Evolutionary conservation across 2,888 invertebrate species (phyloP).

Genomic region (Dysmachus trigonus): DNA sequence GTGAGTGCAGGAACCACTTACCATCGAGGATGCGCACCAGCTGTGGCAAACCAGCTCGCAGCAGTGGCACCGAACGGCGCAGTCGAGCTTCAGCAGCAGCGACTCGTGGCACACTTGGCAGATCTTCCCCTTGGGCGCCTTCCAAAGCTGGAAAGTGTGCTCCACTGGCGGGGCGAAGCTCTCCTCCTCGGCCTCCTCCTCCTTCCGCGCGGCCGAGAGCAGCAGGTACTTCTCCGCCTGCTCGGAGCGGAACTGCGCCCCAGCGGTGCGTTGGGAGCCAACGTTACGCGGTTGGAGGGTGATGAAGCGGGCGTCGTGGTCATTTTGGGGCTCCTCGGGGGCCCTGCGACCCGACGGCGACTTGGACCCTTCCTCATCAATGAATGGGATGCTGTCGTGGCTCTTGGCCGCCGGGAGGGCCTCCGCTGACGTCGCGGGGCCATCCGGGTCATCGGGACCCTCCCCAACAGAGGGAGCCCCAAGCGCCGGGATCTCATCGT

Average conservation of each 20-base stretch:
- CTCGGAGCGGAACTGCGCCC: constrained; percentile 23
- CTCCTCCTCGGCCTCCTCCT: not conserved
- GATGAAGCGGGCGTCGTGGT: constrained; percentile 48
- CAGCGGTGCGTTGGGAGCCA: constrained; percentile 35
- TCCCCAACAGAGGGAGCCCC: not conserved
- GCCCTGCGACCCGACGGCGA: not conserved
- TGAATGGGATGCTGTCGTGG: constrained; percentile 51
- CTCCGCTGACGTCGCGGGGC: constrained; percentile 29
- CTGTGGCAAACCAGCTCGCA: constrained; percentile 52
- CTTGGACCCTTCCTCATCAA: constrained; percentile 50
- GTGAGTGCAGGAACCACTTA: constrained; percentile 49
- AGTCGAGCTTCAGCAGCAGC: constrained; percentile 44
- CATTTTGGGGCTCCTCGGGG: constrained; percentile 30
- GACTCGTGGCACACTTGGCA: constrained; percentile 53
- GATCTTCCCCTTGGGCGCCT: constrained; percentile 50
- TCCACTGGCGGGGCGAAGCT: constrained; percentile 32
- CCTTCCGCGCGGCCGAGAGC: not conserved
- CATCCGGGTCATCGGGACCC: not conserved
- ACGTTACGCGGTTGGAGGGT: constrained; percentile 51
- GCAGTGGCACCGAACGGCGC: constrained; percentile 50
- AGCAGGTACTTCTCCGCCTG: constrained; percentile 30
- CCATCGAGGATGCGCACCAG: constrained; percentile 51
- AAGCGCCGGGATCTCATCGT: constrained; percentile 40
- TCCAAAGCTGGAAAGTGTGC: constrained; percentile 50
- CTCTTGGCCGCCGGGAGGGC: constrained; percentile 10